Evolutionary conservation across 2,113 vertebrate species (phyloP).

Genomic region (Pithys albifrons): DNA sequence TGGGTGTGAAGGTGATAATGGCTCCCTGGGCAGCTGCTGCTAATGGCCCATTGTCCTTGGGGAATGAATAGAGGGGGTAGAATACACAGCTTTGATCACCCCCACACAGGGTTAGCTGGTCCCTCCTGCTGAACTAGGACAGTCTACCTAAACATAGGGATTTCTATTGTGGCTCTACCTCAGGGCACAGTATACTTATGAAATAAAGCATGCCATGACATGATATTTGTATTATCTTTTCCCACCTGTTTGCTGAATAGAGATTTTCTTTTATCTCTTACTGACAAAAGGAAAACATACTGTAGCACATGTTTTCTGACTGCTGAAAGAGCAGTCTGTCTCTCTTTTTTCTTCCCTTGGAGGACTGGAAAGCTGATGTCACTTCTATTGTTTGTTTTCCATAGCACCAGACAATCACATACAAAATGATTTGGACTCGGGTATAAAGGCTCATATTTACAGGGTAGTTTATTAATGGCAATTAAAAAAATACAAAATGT

Average conservation of each 20-base stretch:
- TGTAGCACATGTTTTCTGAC: neutral
- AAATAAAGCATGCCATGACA: neutral
- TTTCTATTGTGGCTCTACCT: neutral
- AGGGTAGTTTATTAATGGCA: neutral
- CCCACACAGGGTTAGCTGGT: no score
- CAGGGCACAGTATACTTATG: neutral
- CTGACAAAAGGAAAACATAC: neutral
- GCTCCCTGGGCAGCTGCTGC: no score
- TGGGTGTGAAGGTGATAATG: no score
- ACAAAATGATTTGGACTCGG: neutral
- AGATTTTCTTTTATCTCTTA: neutral
- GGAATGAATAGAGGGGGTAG: no score
- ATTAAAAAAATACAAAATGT: neutral
- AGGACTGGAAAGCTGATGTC: neutral
- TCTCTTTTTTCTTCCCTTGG: neutral
- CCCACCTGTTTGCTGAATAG: neutral
- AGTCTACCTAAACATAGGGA: neutral
- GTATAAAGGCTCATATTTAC: neutral
- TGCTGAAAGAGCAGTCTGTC: neutral
- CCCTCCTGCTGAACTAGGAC: no score
- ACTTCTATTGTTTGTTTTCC: neutral
- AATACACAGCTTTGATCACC: no score
- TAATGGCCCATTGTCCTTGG: no score
- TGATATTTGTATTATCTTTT: neutral
- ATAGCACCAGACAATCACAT: neutral